Base-by-base conservation (phyloP, 2,113 vertebrate species). In the Dasypus novemcinctus region DNA sequence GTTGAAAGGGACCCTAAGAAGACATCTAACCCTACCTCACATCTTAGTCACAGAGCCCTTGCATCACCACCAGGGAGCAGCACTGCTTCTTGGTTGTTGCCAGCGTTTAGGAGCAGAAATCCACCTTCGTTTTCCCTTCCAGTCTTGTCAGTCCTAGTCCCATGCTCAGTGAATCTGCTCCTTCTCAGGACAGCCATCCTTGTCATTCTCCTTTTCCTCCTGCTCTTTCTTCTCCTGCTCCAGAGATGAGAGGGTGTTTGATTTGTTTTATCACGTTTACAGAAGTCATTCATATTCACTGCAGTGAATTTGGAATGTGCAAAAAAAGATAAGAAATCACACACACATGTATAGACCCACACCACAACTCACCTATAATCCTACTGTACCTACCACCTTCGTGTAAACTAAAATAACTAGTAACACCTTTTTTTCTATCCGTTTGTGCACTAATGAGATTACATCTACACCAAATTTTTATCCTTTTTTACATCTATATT, bases 131-230 rank as follows among this genome's bases (percentile, higher is more conserved):
- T 83, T 36, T 5, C 29, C n/a, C 33, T 69, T 86, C 1, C 59
- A 52, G 14, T 9, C 5, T 7, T 20, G 1, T 4, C 9, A 29
- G 5, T 57, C 5, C n/a, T 41, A 9, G 9, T 21, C 36, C 52
- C 29, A 21, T 1, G 33, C 9, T 18, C 43, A 7, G 1, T 25
- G 38, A n/a, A 25, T 41, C 38, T 46, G 21, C 4, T 31, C 38
- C 49, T 31, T 5, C 72, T 10, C 8, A 59, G 14, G 2, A 25
- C 3, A 11, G 49, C n/a, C 7, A 9, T 31, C 33, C 43, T 31
- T 6, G 13, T 27, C n/a, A 11, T 57, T 4, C 8, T n/a, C 31
- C 2, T 38, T 15, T 33, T 63, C 17, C 31, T 29, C 64, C 5
- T 29, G 5, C 18, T 59, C 21, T 33, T 75, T 8, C 2, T 69